Evolutionary conservation across 2,888 invertebrate species (phyloP), one percentile per base, ranked within the genome.

Genomic region (Drosophila crucigera): DNA sequence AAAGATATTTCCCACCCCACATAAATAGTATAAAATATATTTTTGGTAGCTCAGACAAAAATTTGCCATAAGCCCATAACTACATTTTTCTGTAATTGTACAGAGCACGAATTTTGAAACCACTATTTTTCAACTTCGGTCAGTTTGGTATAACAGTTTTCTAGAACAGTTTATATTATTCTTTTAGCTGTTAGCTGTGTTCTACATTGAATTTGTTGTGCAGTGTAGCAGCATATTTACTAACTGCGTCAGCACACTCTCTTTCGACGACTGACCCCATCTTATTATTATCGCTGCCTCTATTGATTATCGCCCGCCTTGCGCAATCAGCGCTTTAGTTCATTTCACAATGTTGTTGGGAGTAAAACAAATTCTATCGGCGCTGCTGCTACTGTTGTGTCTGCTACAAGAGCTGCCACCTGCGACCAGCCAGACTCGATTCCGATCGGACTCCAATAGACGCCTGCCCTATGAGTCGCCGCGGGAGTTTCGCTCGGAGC

Each of bases 261-360:
- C 33, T 19, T 39, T 52, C 14, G 33, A 22, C n/a, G 33, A 14
- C 19, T 71, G 54, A 55, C 63, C 62, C 33, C 28, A 58, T 16
- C 33, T 28, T 28, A n/a, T n/a, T 19, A 11, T 71, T 64, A 71
- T 71, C 63, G 16, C 35, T 11, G 52, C 11, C 11, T 16, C 6
- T 28, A 43, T 49, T 61, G 67, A 66, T 61, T 59, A 52, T 31
- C 47, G 33, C 28, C 22, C n/a, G n/a, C 41, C 35, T 43, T 35
- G 37, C 58, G 53, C 30, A 43, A 52, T 49, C 43, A 30, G n/a
- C 43, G 53, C 19, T 22, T 68, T 52, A 78, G 78, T 79, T 62
- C 7, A 25, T 25, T 49, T 50, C n/a, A 35, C 55, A 56, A 81
- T 79, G 78, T 69, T 67, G 66, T 22, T 63, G 58, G 14, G 31